Evolutionary conservation across 2,113 vertebrate genomes (phyloP), one percentile per base, ranked within the genome.

Genomic region (Cacatua alba): DNA sequence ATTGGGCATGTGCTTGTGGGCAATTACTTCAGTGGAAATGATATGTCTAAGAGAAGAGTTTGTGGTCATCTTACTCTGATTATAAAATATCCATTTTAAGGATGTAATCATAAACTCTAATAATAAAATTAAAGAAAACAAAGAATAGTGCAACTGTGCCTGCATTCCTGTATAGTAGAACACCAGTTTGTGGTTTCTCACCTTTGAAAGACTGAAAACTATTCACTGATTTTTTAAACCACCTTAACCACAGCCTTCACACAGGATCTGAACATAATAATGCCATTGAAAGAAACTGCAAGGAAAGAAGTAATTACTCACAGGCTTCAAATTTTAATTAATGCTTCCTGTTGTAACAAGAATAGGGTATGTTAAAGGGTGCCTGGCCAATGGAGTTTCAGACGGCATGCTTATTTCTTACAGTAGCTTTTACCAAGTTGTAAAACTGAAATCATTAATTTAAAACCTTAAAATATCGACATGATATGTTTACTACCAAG

Each of bases 251-350:
- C 0, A 0, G 74, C 13, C 20, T 92, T 67, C 76, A 57, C 1
- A 2, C 29, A 51, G 51, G 64, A 84, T 69, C 74, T 91, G 35
- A 95, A 85, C 0, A 3, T 33, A 46, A 63, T 39, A 92, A 87
- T 29, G 37, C 17, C 46, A 72, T 39, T 91, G n/a, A 48, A 64
- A 91, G 8, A 77, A 90, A 87, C 10, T 33, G 46, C 15, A 93
- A 86, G 62, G 9, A 74, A 78, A 94, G 25, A 65, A 82, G 60
- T 41, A 80, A 91, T 80, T 93, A 92, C 33, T 88, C 7, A 5
- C 17, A 35, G 51, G 41, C 82, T 85, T 95, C 67, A 41, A 80
- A 82, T 90, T 92, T 90, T 98, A 95, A 98, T 94, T 93, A 95
- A 86, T 48, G 52, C 46, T 82, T 94, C 78, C 77, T 84, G 62